Percentiles rank a stretch among this genome's conserved stretches.
These are phyloP conservation scores for Mormoops blainvillei DNA, from an alignment of 2,113 vertebrate species.

Conservation along the genomic window DNA sequence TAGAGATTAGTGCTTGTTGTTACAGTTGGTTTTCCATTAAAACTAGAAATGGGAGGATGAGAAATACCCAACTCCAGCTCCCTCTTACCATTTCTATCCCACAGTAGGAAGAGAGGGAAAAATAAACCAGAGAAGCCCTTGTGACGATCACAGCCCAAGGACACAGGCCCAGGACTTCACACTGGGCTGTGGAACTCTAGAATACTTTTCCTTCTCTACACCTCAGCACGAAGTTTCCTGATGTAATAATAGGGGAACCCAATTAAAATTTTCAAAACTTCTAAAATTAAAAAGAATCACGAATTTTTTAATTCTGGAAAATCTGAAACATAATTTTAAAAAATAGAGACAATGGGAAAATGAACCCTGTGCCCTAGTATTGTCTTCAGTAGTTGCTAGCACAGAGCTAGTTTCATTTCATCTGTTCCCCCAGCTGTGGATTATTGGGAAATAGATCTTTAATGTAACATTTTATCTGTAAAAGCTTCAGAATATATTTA, in stretches of 20 bases:
- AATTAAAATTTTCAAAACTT: neutral
- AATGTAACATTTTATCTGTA: neutral
- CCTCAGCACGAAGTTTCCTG: neutral
- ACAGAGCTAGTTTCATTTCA: neutral
- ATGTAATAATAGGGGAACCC: neutral
- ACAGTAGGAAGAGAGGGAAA: neutral
- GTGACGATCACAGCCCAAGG: neutral
- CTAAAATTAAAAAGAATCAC: neutral
- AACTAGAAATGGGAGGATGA: neutral
- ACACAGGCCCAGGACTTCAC: neutral
- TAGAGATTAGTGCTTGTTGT: neutral
- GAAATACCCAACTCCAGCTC: neutral
- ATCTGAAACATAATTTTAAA: neutral
- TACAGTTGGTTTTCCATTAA: neutral
- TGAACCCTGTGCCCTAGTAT: neutral
- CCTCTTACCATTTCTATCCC: neutral
- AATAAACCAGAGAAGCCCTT: neutral
- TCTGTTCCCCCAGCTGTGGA: neutral
- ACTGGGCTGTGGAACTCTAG: too few species aligned
- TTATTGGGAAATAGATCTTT: neutral
- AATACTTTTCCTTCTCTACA: neutral
- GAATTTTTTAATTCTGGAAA: neutral
- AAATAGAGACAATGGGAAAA: neutral
- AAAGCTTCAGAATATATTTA: neutral
- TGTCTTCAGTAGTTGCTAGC: neutral